Percentiles rank a stretch among this genome's conserved stretches.
These are phyloP conservation scores for Lasioglossum calceatum DNA, from an alignment of 2,888 invertebrate genomes.

Conservation along the genomic window DNA sequence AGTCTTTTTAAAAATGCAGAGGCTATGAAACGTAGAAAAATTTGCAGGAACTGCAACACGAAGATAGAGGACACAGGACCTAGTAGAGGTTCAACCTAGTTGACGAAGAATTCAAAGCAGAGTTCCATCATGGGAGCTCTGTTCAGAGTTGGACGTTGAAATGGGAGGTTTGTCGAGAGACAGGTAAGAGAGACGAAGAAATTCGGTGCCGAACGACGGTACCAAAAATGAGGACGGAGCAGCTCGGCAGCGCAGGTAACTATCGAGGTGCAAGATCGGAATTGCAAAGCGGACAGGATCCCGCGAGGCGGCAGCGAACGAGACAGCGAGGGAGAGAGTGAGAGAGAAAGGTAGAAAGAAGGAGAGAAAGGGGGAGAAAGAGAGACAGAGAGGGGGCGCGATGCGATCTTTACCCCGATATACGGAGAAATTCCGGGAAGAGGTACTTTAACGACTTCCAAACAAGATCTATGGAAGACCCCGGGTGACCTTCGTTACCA, in stretches of 20 bases:
- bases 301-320: constrained; percentile 71
- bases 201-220: constrained; percentile 45
- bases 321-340: constrained; percentile 39
- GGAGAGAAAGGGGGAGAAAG: constrained; percentile 49
- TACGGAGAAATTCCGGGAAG: constrained; percentile 82
- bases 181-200: constrained; percentile 5
- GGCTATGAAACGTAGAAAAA: not conserved
- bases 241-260: constrained; percentile 75
- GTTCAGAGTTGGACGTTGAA: not conserved
- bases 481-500: constrained; percentile 79
- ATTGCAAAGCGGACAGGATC: constrained; percentile 83
- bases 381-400: constrained; percentile 57
- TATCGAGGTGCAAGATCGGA: constrained; percentile 84
- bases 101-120: not conserved
- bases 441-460: constrained; percentile 83
- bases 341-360: constrained; percentile 55
- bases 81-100: not conserved
- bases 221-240: constrained; percentile 74
- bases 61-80: no score
- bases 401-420: constrained; percentile 81
- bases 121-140: not conserved
- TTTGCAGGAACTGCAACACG: not conserved
- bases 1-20: not conserved
- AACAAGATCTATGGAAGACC: constrained; percentile 82
- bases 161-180: not conserved